Evolutionary conservation across 2,888 invertebrate genomes (phyloP).

Genomic region (Pharmacophagus antenor): DNA sequence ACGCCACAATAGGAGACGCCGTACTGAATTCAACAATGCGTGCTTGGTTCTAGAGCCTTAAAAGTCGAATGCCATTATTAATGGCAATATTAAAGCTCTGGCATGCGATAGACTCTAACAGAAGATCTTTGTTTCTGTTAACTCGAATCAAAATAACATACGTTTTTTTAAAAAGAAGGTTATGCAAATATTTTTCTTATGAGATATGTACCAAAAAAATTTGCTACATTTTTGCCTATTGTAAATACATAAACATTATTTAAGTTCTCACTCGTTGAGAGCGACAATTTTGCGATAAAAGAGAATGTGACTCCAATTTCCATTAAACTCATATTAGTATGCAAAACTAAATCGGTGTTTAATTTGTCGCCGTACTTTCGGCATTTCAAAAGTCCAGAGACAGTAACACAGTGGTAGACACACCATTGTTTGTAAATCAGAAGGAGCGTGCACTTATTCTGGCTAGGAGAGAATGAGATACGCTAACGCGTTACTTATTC

Average conservation of each 20-base stretch:
- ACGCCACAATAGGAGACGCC: constrained; percentile 54
- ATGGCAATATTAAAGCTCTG: constrained; percentile 50
- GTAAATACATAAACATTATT: too few relatives aligned
- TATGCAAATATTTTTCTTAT: background rate
- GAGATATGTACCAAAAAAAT: too few relatives aligned
- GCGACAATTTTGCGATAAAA: background rate
- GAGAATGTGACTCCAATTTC: background rate
- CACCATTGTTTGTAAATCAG: constrained; percentile 79
- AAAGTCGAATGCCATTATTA: constrained; percentile 59
- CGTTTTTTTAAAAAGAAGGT: background rate
- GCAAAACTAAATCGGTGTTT: constrained; percentile 47
- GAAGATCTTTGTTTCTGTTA: constrained; percentile 48
- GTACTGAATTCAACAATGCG: constrained; percentile 53
- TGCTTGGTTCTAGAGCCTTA: constrained; percentile 48
- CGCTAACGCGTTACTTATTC: constrained; percentile 25
- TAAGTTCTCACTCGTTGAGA: background rate
- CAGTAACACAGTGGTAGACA: constrained; percentile 69
- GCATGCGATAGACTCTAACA: constrained; percentile 46
- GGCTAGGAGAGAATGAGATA: constrained; percentile 39
- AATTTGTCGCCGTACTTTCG: constrained; percentile 65
- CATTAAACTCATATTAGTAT: constrained; percentile 29
- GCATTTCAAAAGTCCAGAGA: constrained; percentile 60
- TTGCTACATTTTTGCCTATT: too few relatives aligned
- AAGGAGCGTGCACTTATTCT: constrained; percentile 55
- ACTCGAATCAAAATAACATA: constrained; percentile 42